Evolutionary conservation across 2,888 invertebrate genomes (phyloP).

Genomic region (Drosophila eohydei): DNA sequence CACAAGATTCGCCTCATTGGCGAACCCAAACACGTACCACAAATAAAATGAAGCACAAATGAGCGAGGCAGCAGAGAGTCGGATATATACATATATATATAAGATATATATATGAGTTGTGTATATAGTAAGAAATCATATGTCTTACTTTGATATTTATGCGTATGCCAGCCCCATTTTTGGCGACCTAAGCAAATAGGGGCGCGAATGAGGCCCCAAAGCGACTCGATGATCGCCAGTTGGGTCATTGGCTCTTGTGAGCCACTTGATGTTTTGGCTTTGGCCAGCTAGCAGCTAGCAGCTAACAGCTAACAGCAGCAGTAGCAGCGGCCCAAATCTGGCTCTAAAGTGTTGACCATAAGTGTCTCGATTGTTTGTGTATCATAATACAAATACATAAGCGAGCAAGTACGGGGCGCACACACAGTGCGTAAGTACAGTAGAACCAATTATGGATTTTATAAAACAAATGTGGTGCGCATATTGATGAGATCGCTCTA

Average conservation of each 20-base stretch:
- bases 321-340: constrained; percentile 70
- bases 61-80: constrained; percentile 47
- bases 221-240: constrained; percentile 55
- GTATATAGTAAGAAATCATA: constrained; percentile 74
- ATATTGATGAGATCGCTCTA: constrained; percentile 72
- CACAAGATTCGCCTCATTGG: constrained; percentile 51
- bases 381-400: constrained; percentile 71
- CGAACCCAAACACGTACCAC: constrained; percentile 64
- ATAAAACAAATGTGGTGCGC: constrained; percentile 82
- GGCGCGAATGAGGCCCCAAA: constrained; percentile 69
- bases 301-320: constrained; percentile 16
- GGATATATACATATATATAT: constrained; percentile 39
- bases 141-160: constrained; percentile 77
- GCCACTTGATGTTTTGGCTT: constrained; percentile 68
- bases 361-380: constrained; percentile 79
- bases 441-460: constrained; percentile 84
- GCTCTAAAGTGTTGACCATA: constrained; percentile 83
- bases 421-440: constrained; percentile 82
- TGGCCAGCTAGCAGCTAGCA: constrained; percentile 16
- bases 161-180: constrained; percentile 78
- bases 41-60: constrained; percentile 78
- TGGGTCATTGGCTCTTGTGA: constrained; percentile 76
- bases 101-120: constrained; percentile 20
- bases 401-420: constrained; percentile 39
- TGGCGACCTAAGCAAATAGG: constrained; percentile 82